Evolutionary conservation across 2,113 vertebrate species (phyloP).

Genomic region (Aspidoscelis tigris): DNA sequence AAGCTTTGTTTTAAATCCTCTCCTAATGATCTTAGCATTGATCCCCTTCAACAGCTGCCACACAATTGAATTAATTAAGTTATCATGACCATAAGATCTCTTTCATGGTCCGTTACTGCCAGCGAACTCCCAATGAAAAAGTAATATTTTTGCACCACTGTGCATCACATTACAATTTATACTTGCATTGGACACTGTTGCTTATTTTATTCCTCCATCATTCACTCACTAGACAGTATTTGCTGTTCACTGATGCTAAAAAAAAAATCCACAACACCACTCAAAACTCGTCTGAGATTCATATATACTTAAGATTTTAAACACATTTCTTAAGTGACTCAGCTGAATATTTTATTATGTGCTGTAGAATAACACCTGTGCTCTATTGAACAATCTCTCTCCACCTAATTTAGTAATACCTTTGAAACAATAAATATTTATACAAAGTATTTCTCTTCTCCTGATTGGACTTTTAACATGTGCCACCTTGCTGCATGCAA

Average conservation of each 20-base stretch:
- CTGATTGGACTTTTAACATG: conserved; percentile 23
- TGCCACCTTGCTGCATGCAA: not conserved
- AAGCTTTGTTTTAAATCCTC: no score
- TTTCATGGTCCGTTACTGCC: no score
- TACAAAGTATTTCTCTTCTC: conserved; percentile 18
- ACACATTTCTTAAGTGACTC: not conserved
- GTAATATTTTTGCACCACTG: no score
- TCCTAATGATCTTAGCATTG: no score
- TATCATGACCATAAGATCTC: no score
- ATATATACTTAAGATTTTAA: not conserved
- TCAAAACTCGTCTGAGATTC: not conserved
- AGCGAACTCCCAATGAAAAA: no score
- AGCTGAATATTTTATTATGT: not conserved
- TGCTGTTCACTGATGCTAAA: not conserved
- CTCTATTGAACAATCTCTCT: not conserved
- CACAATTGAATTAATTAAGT: no score
- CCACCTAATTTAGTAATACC: not conserved
- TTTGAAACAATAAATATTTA: conserved; percentile 2
- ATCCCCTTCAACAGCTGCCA: no score
- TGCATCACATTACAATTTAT: no score
- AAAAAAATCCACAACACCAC: not conserved
- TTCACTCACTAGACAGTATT: not conserved
- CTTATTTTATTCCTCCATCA: no score
- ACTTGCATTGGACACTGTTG: no score
- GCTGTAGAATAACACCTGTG: not conserved